These are phyloP conservation scores for Cheilosia impressa DNA, from an alignment of 2,888 invertebrate species.

Conservation along the genomic window DNA sequence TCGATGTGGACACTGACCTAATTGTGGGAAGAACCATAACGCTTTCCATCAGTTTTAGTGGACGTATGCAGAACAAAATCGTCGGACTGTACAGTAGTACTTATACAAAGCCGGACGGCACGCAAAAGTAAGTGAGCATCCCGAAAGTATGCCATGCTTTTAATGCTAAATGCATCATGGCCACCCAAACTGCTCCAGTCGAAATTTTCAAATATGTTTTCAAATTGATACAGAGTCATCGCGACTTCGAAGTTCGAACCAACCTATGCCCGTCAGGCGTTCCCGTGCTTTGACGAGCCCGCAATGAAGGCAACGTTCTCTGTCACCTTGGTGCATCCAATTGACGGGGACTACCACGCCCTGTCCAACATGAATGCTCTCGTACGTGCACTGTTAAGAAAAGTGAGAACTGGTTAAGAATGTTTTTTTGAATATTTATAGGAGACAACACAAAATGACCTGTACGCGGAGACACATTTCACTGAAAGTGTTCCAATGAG, in stretches of 20 bases:
- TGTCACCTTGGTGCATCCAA: constrained; percentile 90
- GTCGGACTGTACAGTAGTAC: constrained; percentile 90
- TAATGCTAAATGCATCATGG: not conserved
- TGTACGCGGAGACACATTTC: constrained; percentile 88
- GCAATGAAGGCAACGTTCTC: constrained; percentile 93
- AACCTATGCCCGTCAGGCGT: constrained; percentile 95
- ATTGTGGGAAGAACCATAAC: constrained; percentile 81
- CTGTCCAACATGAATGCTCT: constrained; percentile 93
- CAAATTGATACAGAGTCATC: constrained; percentile 82
- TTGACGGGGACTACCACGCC: constrained; percentile 87
- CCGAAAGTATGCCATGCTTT: constrained; percentile 67
- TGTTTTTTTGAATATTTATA: constrained; percentile 4
- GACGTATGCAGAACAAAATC: constrained; percentile 87
- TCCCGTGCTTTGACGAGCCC: constrained; percentile 98
- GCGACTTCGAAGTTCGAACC: constrained; percentile 97
- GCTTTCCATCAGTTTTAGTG: constrained; percentile 87
- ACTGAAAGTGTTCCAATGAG: constrained; percentile 95
- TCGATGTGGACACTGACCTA: constrained; percentile 78
- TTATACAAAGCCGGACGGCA: constrained; percentile 84
- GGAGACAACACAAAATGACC: constrained; percentile 80
- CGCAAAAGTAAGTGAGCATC: constrained; percentile 83
- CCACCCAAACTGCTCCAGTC: constrained; percentile 10
- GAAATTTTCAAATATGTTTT: no score
- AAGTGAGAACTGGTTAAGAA: not conserved
- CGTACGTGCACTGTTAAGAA: constrained; percentile 80